These are phyloP conservation scores for Saguinus midas DNA, from an alignment of 2,113 vertebrate genomes.

Conservation along the genomic window DNA sequence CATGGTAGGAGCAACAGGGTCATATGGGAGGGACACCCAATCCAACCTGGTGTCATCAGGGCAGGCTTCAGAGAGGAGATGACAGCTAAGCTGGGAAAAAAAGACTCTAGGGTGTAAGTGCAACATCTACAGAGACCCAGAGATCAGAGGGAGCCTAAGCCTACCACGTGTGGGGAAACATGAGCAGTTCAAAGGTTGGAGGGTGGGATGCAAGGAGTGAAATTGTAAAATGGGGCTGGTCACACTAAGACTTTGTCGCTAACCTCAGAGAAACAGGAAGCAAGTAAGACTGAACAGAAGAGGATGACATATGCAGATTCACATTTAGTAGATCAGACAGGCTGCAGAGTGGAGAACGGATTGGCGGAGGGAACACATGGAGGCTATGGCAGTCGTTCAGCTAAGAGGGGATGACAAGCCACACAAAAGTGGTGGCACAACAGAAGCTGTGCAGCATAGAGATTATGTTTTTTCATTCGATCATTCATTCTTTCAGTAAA, in stretches of 20 bases:
- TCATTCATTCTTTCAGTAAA: neutral
- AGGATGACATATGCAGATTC: neutral
- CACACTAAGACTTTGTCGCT: neutral
- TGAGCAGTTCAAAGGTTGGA: neutral
- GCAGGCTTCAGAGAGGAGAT: neutral
- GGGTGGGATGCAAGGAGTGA: neutral
- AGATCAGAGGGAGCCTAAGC: neutral
- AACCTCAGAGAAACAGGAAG: neutral
- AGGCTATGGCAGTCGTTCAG: neutral
- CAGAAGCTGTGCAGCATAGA: neutral
- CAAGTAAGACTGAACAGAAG: neutral
- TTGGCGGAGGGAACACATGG: neutral
- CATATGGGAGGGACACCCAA: neutral
- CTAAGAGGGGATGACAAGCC: neutral
- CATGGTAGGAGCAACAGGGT: neutral
- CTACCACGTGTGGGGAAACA: rapidly evolving
- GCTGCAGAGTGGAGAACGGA: neutral
- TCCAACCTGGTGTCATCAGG: neutral
- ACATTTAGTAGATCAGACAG: neutral
- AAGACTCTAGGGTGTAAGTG: neutral
- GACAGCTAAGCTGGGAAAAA: neutral
- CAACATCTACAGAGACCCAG: neutral
- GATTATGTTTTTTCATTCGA: neutral
- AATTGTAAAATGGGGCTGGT: too few species aligned
- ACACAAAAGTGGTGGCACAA: neutral